Base-by-base conservation (phyloP, 2,113 vertebrate species). In the Oostethus manadensis region DNA sequence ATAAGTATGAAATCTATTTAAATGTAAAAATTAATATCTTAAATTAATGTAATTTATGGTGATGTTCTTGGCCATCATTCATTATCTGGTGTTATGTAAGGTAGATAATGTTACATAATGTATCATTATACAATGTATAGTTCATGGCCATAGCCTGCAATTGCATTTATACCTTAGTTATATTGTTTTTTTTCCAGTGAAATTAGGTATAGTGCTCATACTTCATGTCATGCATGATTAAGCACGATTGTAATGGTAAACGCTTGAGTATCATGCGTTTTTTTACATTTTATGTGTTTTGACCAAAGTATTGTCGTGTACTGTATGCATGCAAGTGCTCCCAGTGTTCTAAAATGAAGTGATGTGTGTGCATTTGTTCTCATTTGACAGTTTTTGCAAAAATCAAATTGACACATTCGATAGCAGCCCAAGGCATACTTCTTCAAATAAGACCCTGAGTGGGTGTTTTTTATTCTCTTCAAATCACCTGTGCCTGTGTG, bases 381-480 rank as follows among this genome's bases (percentile, higher is more conserved):
- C 14, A 9, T 18, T 22, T 55, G 53, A 55, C 53, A 55, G 35
- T 3, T 18, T 55, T 55, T 55, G 40, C 53, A 55, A 55, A 55
- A 55, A 14, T 55, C 33, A 55, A 42, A 55, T 40, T 55, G 53
- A 42, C 53, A 55, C 33, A 55, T 21, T 55, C 53, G 20, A 35
- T 21, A 55, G 21, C 35, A 55, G 53, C 53, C 53, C 15, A 40
- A 14, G 53, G 53, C 53, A 9, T 42, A 55, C 35, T 55, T 55
- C 35, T 55, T 18, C 53, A 55, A 55, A 55, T 40, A 55, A 55
- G 20, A 55, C 8, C 38, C 15, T 38, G 53, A 11, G 35, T 55
- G 53, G 53, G 53, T 40, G 53, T 38, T 55, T 29, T 38, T 55
- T 55, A 38, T 55, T 55, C 53, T 55, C 53, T 42, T 55, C n/a